phyloP scores from a whole-genome alignment of 2,888 invertebrate species.

The Nymphalis polychloros region DNA sequence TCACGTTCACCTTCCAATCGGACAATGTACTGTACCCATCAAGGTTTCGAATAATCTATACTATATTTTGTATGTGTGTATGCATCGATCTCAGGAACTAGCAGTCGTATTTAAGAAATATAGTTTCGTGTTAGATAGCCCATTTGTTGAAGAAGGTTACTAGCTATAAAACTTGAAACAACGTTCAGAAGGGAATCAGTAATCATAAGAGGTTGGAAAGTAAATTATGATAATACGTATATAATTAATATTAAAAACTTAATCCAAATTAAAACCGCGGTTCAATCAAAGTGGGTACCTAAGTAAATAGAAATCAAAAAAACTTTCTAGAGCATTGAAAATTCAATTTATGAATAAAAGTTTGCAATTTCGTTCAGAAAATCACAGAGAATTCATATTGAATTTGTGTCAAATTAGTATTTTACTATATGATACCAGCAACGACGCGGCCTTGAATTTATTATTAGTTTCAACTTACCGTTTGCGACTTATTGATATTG shows the following conservation, averaged over 20 bases:
- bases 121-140: no score
- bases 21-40: conserved; percentile 41
- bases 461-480: conserved; percentile 34
- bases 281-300: not conserved
- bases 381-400: conserved; percentile 12
- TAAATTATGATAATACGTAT: no score
- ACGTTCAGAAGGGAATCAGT: no score
- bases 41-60: conserved; percentile 39
- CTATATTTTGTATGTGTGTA: not conserved
- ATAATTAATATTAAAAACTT: no score
- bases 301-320: not conserved
- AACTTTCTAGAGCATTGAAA: not conserved
- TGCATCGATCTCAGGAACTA: no score
- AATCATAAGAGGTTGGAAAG: no score
- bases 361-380: conserved; percentile 9
- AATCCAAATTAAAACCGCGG: not conserved
- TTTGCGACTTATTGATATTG: conserved; percentile 28
- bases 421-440: conserved; percentile 20
- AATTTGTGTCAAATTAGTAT: conserved; percentile 30
- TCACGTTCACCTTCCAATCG: conserved; percentile 39
- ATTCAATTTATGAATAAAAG: conserved; percentile 13
- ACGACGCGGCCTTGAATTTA: conserved; percentile 37
- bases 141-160: no score
- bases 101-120: no score
- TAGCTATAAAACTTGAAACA: no score